A percentile compares a stretch with the other conserved stretches of the same genome.
Evolutionary conservation across 2,113 vertebrate genomes (phyloP).

Genomic region (Laticauda colubrina): DNA sequence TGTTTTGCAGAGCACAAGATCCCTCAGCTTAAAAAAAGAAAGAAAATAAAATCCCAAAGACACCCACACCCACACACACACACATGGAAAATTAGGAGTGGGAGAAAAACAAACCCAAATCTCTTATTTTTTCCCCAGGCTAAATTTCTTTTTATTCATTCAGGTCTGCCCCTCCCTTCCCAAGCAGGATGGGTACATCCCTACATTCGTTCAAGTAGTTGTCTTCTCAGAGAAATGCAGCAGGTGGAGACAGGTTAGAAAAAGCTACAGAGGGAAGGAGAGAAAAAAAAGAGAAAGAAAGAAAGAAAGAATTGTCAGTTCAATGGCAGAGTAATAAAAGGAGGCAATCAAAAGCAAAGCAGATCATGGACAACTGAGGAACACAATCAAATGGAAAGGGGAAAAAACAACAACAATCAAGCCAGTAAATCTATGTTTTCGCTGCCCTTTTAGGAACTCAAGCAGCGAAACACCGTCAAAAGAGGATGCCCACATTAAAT

Average conservation of each 20-base stretch:
- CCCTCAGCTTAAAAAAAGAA: slow-evolving; percentile 53
- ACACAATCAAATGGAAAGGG: slow-evolving; percentile 21
- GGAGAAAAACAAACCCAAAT: slow-evolving; percentile 36
- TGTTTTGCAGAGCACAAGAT: slow-evolving; percentile 68
- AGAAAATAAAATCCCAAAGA: neutral
- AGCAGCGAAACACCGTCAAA: slow-evolving; percentile 10
- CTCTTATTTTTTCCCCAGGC: slow-evolving; percentile 50
- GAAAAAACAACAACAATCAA: too few relatives aligned
- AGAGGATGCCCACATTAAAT: slow-evolving; percentile 17
- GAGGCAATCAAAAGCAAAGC: slow-evolving; percentile 40
- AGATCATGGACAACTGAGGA: slow-evolving; percentile 7
- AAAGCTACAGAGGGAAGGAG: slow-evolving; percentile 84
- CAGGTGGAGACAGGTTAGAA: slow-evolving; percentile 94
- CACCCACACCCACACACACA: slow-evolving; percentile 50
- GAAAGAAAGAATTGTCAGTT: slow-evolving; percentile 34
- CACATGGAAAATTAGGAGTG: slow-evolving; percentile 65
- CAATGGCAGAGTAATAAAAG: slow-evolving; percentile 53
- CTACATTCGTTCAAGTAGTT: slow-evolving; percentile 88
- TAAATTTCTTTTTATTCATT: slow-evolving; percentile 53
- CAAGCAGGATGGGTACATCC: slow-evolving; percentile 71
- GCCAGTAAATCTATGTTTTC: neutral
- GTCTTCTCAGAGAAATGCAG: slow-evolving; percentile 87
- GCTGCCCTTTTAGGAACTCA: neutral
- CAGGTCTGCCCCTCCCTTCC: slow-evolving; percentile 56
- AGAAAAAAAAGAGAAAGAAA: slow-evolving; percentile 48